A percentile compares a stretch with the other conserved stretches of the same genome.
phyloP scores from a whole-genome alignment of 1,140 invertebrate species.

The Drosophila azteca region DNA sequence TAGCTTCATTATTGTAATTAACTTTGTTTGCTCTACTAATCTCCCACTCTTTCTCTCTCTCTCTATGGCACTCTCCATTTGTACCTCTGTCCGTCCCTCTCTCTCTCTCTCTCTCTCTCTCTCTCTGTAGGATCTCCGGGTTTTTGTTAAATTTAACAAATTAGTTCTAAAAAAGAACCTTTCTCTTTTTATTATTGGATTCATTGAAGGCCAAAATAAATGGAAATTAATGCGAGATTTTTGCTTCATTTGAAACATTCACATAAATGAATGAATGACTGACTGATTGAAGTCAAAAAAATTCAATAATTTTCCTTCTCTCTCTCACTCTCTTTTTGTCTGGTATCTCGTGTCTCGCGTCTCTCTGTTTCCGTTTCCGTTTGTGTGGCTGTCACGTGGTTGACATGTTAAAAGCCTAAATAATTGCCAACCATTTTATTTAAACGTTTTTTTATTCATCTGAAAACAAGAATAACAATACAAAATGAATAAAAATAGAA shows the following conservation, averaged over 20 bases:
- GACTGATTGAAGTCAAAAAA: not conserved
- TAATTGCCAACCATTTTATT: constrained; percentile 64
- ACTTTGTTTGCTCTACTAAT: constrained; percentile 43
- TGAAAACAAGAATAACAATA: too few relatives aligned
- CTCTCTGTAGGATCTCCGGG: too few relatives aligned
- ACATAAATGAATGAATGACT: not conserved
- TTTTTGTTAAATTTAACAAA: constrained; percentile 68
- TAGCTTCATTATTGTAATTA: constrained; percentile 76
- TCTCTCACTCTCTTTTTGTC: constrained; percentile 15
- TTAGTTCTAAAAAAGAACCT: too few relatives aligned
- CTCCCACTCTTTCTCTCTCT: too few relatives aligned
- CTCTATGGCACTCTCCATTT: not conserved
- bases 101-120: not conserved
- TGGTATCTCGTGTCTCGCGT: too few relatives aligned
- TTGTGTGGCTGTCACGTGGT: constrained; percentile 66
- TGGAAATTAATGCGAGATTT: constrained; percentile 24
- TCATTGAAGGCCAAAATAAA: too few relatives aligned
- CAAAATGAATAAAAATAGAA: not conserved
- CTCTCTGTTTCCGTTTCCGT: constrained; percentile 58
- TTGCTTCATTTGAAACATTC: constrained; percentile 1
- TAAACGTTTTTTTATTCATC: constrained; percentile 11
- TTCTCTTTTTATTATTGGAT: too few relatives aligned
- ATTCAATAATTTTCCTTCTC: constrained; percentile 21
- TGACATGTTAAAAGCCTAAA: constrained; percentile 74
- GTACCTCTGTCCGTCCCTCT: too few relatives aligned